Evolutionary conservation across 2,797 vertebrate species (phyloP), one percentile per base, ranked within the genome.

Genomic region (Meriones psammophilus): DNA sequence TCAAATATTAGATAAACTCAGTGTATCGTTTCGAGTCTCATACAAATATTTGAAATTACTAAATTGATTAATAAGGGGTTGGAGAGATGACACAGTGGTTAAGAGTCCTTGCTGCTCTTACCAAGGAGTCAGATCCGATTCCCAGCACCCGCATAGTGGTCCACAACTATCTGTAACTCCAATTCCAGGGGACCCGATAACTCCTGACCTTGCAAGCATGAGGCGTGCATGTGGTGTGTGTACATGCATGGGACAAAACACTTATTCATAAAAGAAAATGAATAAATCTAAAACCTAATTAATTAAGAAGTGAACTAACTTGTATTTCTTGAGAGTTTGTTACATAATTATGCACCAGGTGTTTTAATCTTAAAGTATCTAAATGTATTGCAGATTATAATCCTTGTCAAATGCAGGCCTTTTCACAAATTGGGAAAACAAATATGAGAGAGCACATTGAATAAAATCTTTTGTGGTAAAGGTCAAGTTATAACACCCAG

Each of bases 301-400:
- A 13, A 78, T 93, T 94, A 85, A 56, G 80, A 89, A 87, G 66
- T 69, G 20, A 90, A 86, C 88, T 84, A 85, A 86, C 83, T 89
- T 33, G 1, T 66, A 62, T 71, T 81, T 91, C 80, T 42, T 50
- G 18, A 64, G 36, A 42, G n/a, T 8, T 46, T 91, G 50, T 24
- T 89, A 86, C 3, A 50, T 81, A 86, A 69, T 91, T 96, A 64
- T 92, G 22, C 46, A 64, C 33, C 33, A 87, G 58, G 6, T n/a
- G 58, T 18, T 66, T 30, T 80, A 8, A 87, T 62, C 15, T 64
- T 94, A 36, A 36, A 95, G 79, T 88, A 56, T 24, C 87, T 7
- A 60, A 74, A 46, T 91, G 39, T 87, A 54, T 54, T 88, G 84
- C 73, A 92, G 74, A 91, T 60, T 62, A 69, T 71, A 89, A 71